Evolutionary conservation across 2,888 invertebrate species (phyloP), one percentile per base, ranked within the genome.

Genomic region (Thelaira solivaga): DNA sequence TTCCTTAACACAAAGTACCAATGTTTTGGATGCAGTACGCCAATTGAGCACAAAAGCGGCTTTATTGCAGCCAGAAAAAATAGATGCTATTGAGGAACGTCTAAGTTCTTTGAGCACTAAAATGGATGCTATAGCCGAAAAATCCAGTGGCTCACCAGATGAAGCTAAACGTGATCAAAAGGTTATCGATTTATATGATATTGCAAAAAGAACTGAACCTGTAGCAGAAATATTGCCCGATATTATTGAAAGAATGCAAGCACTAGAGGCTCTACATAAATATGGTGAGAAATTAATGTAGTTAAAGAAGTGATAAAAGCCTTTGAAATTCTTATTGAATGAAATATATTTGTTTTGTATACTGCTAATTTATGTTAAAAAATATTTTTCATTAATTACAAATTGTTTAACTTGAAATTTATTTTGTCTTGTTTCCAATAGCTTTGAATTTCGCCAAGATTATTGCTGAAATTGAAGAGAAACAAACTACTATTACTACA

Each of bases 371-470:
- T 26, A 26, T 5, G 10, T 36, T 36, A 13, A 36, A 36, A 36
- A 34, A 34, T 34, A 4, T 4, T 34, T 24, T 24, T 13, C 4
- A 11, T 3, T 51, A 43, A 22, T 39, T 49, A 47, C 41, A 26
- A n/a, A 22, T 55, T 24, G 26, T 26, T 26, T n/a, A n/a, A 26
- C 26, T 26, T 26, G 26, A 26, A n/a, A 61, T 41, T 57, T 1
- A 13, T 13, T 36, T 24, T n/a, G 11, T 0, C n/a, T 53, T 36
- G 39, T n/a, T 62, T 29, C 55, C 53, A 90, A n/a, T 89, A 97
- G 97, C 97, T 73, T 93, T 94, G 81, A 95, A 96, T 88, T 96
- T 97, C 85, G 93, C 94, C 59, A 95, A 94, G 89, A 94, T 96
- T 0, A 90, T 97, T 55, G 92, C 93, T 0, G 96, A 96, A 87